These are phyloP conservation scores for Callithrix jacchus DNA, from an alignment of 2,113 vertebrate species.

Conservation along the genomic window DNA sequence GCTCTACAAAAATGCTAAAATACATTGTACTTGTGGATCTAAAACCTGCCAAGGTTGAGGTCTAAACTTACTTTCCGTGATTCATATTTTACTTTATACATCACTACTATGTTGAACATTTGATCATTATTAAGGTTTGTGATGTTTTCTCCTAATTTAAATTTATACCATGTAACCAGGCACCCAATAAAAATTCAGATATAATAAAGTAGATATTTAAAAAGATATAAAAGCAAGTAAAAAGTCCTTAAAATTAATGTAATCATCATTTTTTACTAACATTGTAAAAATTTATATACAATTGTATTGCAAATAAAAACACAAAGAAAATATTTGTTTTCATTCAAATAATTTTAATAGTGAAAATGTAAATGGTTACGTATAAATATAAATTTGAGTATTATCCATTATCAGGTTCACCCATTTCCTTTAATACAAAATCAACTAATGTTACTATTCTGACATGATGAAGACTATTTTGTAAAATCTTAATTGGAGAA, in stretches of 20 bases:
- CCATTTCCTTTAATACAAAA: slow-evolving; percentile 13
- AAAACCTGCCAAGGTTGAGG: not conserved
- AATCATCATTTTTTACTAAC: slow-evolving; percentile 9
- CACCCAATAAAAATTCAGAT: slow-evolving; percentile 34
- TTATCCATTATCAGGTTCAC: not conserved
- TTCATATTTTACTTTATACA: slow-evolving; percentile 15
- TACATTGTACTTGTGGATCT: not conserved
- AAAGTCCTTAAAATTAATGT: slow-evolving; percentile 33
- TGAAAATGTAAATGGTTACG: slow-evolving; percentile 32
- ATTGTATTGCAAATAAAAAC: slow-evolving; percentile 21
- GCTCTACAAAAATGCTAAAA: not conserved
- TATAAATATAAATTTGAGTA: slow-evolving; percentile 27
- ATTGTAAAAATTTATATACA: slow-evolving; percentile 26
- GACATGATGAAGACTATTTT: not conserved
- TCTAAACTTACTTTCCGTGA: slow-evolving; percentile 36
- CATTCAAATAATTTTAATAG: not conserved
- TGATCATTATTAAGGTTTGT: slow-evolving; percentile 44
- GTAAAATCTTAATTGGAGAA: slow-evolving; percentile 22
- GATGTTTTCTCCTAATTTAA: slow-evolving; percentile 65
- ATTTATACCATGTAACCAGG: slow-evolving; percentile 29
- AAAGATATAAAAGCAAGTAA: slow-evolving; percentile 34
- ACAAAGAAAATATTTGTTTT: slow-evolving; percentile 6
- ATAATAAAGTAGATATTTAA: slow-evolving; percentile 48
- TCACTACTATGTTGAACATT: slow-evolving; percentile 17
- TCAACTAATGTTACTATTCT: slow-evolving; percentile 1